Base-by-base conservation (phyloP, 2,113 vertebrate genomes). In the Cepphus grylle region DNA sequence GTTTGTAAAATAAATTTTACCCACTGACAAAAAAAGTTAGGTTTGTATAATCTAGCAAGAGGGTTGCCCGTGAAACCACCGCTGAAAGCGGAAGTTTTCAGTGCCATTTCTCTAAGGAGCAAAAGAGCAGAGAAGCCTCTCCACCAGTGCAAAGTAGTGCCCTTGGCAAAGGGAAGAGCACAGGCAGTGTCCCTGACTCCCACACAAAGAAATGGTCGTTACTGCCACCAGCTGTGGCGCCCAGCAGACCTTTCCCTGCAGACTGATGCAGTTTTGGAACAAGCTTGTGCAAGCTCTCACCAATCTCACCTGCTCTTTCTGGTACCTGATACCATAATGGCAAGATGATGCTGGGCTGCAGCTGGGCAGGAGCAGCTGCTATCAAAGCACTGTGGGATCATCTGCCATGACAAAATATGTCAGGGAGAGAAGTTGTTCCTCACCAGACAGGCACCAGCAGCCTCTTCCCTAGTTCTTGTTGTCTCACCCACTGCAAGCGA, bases 401-500 rank as follows among this genome's bases (percentile, higher is more conserved):
- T 55, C 32, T 69, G 73, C 15, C 29, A 26, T 40, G 21, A 69
- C 23, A 42, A 90, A 90, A 59, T 42, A 72, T 7, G 10, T 27
- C 12, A 7, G 12, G 15, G 17, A 73, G 12, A 90, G 23, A 53
- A 43, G 18, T 4, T 71, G 17, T 15, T 87, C 53, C 49, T 69
- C 3, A 3, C 36, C 2, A 3, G 12, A 32, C 1, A 1, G n/a
- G 30, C 29, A 71, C 26, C 5, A 3, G 47, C 47, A 74, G 29
- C 38, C 32, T 90, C 34, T 87, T 71, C 61, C 38, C 38, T 32
- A 5, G 20, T 79, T 81, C 32, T 78, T 79, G 27, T 52, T 72
- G 42, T 63, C 56, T 95, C 66, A 92, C 10, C 5, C 2, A 1
- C 26, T 5, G 1, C 23, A 76, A 76, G 26, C 0, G 0, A 53